Base-by-base conservation (phyloP, 2,888 invertebrate genomes). In the Pseudococcus jackbeardsleyi region DNA sequence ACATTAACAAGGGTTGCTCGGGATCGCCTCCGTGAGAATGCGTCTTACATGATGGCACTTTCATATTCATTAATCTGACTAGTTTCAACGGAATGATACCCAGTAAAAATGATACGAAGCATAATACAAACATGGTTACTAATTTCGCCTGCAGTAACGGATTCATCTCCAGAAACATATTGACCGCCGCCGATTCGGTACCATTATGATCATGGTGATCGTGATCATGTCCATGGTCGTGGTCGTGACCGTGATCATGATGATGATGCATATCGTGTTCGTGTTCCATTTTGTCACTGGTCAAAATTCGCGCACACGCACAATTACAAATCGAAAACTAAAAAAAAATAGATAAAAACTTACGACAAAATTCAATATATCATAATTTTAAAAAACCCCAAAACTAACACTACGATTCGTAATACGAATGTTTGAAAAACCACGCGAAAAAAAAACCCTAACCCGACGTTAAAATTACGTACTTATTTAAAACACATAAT, bases 81-180 rank as follows among this genome's bases (percentile, higher is more conserved):
- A 97, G 91, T 90, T 95, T 92, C 90, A 96, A 93, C 0, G 97
- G 97, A 42, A 95, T 91, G 9, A 95, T 92, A 79, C 97, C 97
- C 90, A 96, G 94, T 22, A 95, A 91, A 91, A 96, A 94, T 72
- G 97, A 96, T 26, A 95, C 94, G 89, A 93, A 91, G 91, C 96
- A 95, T 19, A 98, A 93, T 42, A 95, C 94, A 72, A 93, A 92
- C 95, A 97, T 96, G 0, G 97, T 94, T 6, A 96, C 94, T 26
- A 94, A 93, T 92, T 97, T 97, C 19, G 96, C 96, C 50, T 94
- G 90, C 26, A 95, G 91, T 11, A 95, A 50, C 33, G 87, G 84
- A 68, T 89, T 86, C 54, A 89, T 39, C 46, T 88, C 54, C 26
- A 82, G 42, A n/a, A 88, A n/a, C 39, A 59, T 54, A 7, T n/a